These are phyloP conservation scores for Drosophila recens DNA, from an alignment of 2,888 invertebrate genomes.

Conservation along the genomic window DNA sequence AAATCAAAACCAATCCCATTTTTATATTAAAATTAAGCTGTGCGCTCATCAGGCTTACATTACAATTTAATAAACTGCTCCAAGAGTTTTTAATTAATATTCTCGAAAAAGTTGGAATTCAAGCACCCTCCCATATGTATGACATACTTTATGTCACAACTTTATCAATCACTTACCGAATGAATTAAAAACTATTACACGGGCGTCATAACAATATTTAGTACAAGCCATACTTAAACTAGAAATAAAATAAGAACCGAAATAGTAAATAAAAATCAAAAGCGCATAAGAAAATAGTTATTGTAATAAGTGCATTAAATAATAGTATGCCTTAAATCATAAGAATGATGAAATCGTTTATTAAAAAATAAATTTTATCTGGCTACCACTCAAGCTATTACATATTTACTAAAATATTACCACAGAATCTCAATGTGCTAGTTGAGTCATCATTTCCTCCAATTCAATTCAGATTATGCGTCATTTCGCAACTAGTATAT, in stretches of 20 bases:
- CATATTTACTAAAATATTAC: not conserved
- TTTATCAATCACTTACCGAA: conserved; percentile 13
- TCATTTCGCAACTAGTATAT: not conserved
- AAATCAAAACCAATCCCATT: not conserved
- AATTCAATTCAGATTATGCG: not conserved
- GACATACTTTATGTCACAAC: not conserved
- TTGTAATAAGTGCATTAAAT: not conserved
- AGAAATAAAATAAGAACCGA: conserved; percentile 17
- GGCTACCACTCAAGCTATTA: not conserved
- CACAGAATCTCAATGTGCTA: not conserved
- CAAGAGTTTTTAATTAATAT: not conserved
- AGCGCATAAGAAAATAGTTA: not conserved
- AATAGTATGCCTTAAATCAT: not conserved
- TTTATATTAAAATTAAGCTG: not conserved
- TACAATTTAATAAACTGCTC: not conserved
- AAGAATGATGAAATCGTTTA: no score
- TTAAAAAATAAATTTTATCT: no score
- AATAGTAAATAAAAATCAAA: conserved; percentile 3
- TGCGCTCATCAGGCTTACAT: not conserved
- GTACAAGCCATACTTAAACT: conserved; percentile 12
- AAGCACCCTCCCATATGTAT: not conserved
- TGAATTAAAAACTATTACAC: conserved; percentile 14
- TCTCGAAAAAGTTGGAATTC: not conserved
- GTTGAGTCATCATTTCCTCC: not conserved
- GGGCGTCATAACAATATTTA: conserved; percentile 8